Base-by-base conservation (phyloP, 2,888 invertebrate species). In the Parthenolecanium corni region DNA sequence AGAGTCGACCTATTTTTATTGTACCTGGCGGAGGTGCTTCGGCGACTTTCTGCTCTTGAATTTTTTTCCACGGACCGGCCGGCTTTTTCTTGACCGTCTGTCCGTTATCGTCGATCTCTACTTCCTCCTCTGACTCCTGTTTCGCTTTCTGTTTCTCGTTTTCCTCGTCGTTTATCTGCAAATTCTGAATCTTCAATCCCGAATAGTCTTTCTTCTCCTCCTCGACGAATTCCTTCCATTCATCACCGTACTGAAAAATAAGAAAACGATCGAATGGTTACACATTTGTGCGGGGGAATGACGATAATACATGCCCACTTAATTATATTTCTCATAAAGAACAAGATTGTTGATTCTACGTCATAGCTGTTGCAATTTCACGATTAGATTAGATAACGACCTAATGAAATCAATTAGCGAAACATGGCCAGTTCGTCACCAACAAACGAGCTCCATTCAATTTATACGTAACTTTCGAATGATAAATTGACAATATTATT, bases 181-280 rank as follows among this genome's bases (percentile, higher is more conserved):
- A 14, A 51, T 61, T 61, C 24, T 61, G 61, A 40, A 61, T 61
- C 12, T 61, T 61, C 51, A 51, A 61, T 9, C 61, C 61, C n/a
- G 61, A 49, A 49, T 61, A 61, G 36, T 61, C 61, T 16, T 61
- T 61, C 23, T 61, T 51, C 40, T 61, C 61, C 49, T 61, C 61
- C 49, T 61, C 61, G 1, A 51, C 51, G 18, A 61, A 61, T 23
- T 61, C 61, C 38, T 61, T 61, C 61, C 61, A 61, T 38, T 51
- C 61, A 18, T 61, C 51, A 9, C 49, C 49, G 16, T 18, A 18
- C 61, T 51, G 21, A 6, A 47, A 23, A 49, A 21, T 5, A 49
- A 20, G 12, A 20, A 23, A 49, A 49, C 1, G 20, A 52, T 44
- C 44, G 44, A 44, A 44, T 14, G 44, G 14, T 44, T n/a, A n/a